Evolutionary conservation across 2,888 invertebrate species (phyloP).

Genomic region (Sceliomorpha sp.): DNA sequence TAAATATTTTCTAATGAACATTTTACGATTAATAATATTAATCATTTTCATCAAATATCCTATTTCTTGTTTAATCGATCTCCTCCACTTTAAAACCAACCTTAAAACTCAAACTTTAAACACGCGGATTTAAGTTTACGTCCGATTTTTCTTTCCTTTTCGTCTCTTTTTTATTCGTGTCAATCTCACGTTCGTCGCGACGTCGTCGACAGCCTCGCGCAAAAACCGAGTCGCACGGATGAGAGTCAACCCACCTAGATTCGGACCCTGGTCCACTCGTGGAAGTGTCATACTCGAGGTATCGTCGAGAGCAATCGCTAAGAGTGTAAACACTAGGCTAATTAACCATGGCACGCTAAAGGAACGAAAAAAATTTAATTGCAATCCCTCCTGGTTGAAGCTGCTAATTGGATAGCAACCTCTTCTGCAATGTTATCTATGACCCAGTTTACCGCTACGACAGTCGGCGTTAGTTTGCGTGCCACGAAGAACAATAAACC

Average conservation of each 20-base stretch:
- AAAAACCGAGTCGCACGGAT: conserved; percentile 2
- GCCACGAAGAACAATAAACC: conserved; percentile 28
- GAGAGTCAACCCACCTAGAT: conserved; percentile 16
- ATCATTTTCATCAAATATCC: no score
- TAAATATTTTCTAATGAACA: not conserved
- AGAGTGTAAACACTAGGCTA: conserved; percentile 52
- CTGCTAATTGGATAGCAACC: conserved; percentile 59
- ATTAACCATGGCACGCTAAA: conserved; percentile 50
- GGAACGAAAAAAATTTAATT: conserved; percentile 53
- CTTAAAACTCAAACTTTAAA: no score
- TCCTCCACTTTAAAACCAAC: no score
- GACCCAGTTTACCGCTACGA: conserved; percentile 39
- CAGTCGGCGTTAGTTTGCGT: conserved; percentile 21
- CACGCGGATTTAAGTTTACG: no score
- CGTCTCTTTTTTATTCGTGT: not conserved
- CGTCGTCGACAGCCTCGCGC: no score
- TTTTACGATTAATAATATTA: no score
- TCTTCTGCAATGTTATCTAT: conserved; percentile 52
- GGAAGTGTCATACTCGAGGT: conserved; percentile 41
- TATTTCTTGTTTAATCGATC: no score
- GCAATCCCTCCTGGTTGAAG: conserved; percentile 56
- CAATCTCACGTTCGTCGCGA: not conserved
- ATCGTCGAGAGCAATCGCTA: conserved; percentile 48
- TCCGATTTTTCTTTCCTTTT: no score
- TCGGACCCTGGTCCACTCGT: conserved; percentile 37